Evolutionary conservation across 2,888 invertebrate species (phyloP), one percentile per base, ranked within the genome.

Genomic region (Heliconius ismenius): DNA sequence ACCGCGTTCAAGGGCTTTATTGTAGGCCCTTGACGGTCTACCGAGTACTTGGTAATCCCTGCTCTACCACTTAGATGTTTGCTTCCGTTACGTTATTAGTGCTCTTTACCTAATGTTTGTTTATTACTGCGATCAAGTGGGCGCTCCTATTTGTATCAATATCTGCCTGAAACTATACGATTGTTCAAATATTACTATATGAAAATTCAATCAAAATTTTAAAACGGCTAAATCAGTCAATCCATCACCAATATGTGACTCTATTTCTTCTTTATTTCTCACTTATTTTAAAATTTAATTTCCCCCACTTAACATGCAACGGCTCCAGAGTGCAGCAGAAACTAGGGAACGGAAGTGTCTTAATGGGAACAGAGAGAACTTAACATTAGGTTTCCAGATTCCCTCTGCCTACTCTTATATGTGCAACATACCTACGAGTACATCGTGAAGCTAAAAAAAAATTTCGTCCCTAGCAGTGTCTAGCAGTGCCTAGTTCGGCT

Each of bases 1-100:
- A 65, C 58, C 1, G 4, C 32, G 32, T 13, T 32, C 54, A 73
- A 39, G 26, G 60, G 24, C 26, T 4, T 62, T 18, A 60, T 3
- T 39, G 60, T 39, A 18, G 26, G 18, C 36, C n/a, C 18, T 26
- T 9, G 63, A 73, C 26, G 26, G 49, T 7, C 21, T 49, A 7
- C 49, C 43, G 28, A 63, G 13, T 63, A 63, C 36, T 73, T 73
- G 73, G 73, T 63, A 26, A 28, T 21, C 24, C 73, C 73, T 73
- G 73, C 39, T 43, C 86, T 83, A 84, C 90, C 90, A 91, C 91
- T 91, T 91, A 90, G 89, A 91, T 90, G 88, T 86, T 84, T 86
- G 90, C 92, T 92, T 92, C 92, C 92, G 92, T 89, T 91, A 89
- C 90, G 85, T 85, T 89, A 86, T 89, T 87, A 86, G 86, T 84